phyloP scores from a whole-genome alignment of 2,113 vertebrate species.

The Cettia cetti region DNA sequence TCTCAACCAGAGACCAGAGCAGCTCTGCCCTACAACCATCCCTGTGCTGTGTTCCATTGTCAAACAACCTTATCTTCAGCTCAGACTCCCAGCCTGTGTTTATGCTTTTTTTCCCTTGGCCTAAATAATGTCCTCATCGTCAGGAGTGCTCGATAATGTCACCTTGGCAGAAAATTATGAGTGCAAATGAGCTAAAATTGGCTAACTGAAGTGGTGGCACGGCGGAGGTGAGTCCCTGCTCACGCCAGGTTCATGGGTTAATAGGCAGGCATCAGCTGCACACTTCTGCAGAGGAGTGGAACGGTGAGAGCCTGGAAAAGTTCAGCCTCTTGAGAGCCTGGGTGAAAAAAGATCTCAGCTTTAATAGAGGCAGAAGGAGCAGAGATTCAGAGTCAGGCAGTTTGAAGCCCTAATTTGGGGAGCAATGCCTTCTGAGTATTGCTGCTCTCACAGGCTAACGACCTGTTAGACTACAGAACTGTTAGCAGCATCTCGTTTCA shows the following conservation, averaged over 20 bases:
- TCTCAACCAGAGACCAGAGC: neutral
- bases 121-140: neutral
- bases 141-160: neutral
- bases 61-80: neutral
- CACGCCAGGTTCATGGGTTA: neutral
- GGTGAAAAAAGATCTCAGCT: neutral
- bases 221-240: neutral
- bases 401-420: neutral
- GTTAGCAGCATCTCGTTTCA: neutral
- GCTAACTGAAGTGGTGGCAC: neutral
- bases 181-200: neutral
- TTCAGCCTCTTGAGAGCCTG: neutral
- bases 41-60: neutral
- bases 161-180: constrained; percentile 15
- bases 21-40: neutral
- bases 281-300: neutral
- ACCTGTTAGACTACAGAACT: neutral
- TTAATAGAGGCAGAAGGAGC: neutral
- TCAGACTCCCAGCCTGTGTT: neutral
- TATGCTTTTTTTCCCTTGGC: neutral
- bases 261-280: neutral
- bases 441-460: neutral
- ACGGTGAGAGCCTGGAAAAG: neutral
- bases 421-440: neutral
- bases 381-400: neutral